Evolutionary conservation across 2,888 invertebrate species (phyloP), one percentile per base, ranked within the genome.

Genomic region (Chrysotoxum bicinctum): DNA sequence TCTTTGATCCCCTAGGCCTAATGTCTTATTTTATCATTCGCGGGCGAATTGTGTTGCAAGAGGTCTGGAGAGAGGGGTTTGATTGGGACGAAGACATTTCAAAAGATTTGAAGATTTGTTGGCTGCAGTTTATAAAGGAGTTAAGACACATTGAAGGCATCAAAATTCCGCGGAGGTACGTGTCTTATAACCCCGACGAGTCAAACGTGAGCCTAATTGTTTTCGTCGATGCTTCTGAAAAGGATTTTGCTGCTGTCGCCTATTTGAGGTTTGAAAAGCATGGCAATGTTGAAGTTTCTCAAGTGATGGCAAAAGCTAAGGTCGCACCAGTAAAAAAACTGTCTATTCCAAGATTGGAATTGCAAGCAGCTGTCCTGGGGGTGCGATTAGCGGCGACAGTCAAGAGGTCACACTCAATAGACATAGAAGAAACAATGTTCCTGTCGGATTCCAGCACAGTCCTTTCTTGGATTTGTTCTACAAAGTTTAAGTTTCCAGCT

Each of bases 71-170:
- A 37, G 73, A 52, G 19, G 52, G 48, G 2, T 73, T 52, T 40
- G 73, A 73, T 4, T 73, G 58, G 72, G 72, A 72, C 9, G 58
- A 48, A 30, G 23, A 45, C 43, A 23, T 58, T 23, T 48, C 35
- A 1, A 35, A 48, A 3, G 6, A 45, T 12, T 32, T 72, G 45
- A 45, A 48, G 45, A 3, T 2, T 9, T 23, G 23, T 14, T 72
- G 70, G 48, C 1, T 21, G 23, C 4, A 60, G 1, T 72, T 72
- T 26, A 48, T 72, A 45, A 58, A 14, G 7, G 72, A 72, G 5
- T 21, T 58, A 10, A 14, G 4, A 32, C n/a, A 58, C 16, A 58
- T 58, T 21, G 58, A 48, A 35, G 19, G 16, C 21, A 19, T 62
- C 16, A 14, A 21, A 9, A 37, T 60, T 60, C 50, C 48, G 3